Base-by-base conservation (phyloP, 2,888 invertebrate genomes). In the Drosophila formosana region DNA sequence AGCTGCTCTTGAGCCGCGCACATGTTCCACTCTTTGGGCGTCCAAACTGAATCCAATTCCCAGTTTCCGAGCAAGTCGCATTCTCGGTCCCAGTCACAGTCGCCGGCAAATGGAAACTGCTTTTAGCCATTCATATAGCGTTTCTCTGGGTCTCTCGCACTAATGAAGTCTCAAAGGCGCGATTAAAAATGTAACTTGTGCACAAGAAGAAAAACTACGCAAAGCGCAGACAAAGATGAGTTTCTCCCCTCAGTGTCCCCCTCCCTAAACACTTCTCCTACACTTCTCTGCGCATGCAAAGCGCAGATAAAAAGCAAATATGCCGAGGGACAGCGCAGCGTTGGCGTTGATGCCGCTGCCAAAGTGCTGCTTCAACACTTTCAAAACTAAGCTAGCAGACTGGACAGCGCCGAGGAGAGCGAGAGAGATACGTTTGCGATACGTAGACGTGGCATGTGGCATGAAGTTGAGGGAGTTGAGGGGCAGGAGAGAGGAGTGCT, bases 301-400 rank as follows among this genome's bases (percentile, higher is more conserved):
- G 73, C 77, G 70, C 60, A 79, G 83, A 88, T 84, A 84, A 85
- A 85, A 84, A 75, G 82, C 83, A 82, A 84, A 84, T 78, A 83
- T 75, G 75, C 73, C 74, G 67, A 66, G 80, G 72, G 83, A 71
- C 81, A 72, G 62, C 46, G 65, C 49, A 64, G 26, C 46, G 56
- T 56, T 56, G 88, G 79, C 81, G 88, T 72, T 88, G 87, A 87
- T 87, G 83, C 87, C 84, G 83, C 72, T 85, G 78, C 88, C 79
- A 83, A 88, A 85, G 89, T 85, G 85, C 85, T 88, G 89, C 88
- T 88, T 86, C 84, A 86, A 86, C 85, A 86, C 85, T 88, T 88
- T 86, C 77, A 67, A 52, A 75, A 57, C 78, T 72, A 66, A 76
- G 72, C 60, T 51, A 32, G 63, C 56, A 41, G 34, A 45, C 32